Base-by-base conservation (phyloP, 2,888 invertebrate species). In the Hydraecia micacea region DNA sequence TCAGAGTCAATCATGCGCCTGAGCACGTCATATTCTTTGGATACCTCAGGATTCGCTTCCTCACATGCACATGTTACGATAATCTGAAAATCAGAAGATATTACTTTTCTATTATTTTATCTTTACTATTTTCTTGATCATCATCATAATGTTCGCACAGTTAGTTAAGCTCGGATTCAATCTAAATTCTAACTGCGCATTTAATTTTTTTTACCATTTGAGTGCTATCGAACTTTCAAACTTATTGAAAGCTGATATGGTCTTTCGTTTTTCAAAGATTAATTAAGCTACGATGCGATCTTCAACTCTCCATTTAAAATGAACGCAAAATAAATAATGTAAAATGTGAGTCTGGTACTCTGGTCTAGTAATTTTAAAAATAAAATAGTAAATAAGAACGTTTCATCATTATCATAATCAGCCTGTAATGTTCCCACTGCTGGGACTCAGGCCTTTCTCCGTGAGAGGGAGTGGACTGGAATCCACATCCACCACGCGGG, bases 31-130 rank as follows among this genome's bases (percentile, higher is more conserved):
- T 99, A 99, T 90, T 99, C 99, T 90, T 98, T 98, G 0, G 99
- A 99, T 0, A 99, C 98, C 73, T 98, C 98, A 0, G 98, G 98
- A 93, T 99, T 99, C 0, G 98, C 97, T 91, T 98, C 98, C 92
- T 99, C 99, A 66, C 98, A 98, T 0, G 99, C 99, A 91, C 99
- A 99, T 0, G 99, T 99, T 6, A 99, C 98, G 72, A 99, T 98
- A 81, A 99, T 98, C 98, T 98, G 93, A 25, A 95, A 93, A 32
- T 1, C 2, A 46, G 15, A 60, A 69, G 15, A 39, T 8, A 21
- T 36, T 70, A 55, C 0, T 36, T 55, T 36, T n/a, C 1, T 18
- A 36, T 36, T 52, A 3, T 32, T 49, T 9, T 32, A 15, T 9
- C 13, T 21, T 49, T 32, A 8, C 21, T 25, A 21, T 69, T 46